Percentiles rank a stretch among this genome's conserved stretches.
Evolutionary conservation across 2,113 vertebrate genomes (phyloP).

Genomic region (Fulmarus glacialis): DNA sequence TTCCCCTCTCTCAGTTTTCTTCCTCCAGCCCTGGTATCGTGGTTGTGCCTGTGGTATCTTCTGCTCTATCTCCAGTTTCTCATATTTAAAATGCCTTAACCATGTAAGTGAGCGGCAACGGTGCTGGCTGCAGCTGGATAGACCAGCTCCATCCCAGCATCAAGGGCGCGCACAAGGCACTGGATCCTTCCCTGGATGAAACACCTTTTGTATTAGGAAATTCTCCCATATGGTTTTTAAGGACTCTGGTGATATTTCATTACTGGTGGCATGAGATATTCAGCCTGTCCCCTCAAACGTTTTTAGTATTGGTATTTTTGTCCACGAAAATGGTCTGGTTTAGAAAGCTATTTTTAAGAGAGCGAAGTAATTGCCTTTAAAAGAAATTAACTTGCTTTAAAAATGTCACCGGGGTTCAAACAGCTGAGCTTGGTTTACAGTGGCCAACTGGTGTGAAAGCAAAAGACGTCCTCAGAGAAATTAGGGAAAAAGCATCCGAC

Average conservation of each 20-base stretch:
- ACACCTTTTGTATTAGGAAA: background rate
- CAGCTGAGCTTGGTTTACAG: background rate
- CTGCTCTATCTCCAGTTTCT: background rate
- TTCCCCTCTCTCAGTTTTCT: background rate
- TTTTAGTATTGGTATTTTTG: conserved; percentile 9
- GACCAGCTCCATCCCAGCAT: background rate
- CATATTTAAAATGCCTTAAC: background rate
- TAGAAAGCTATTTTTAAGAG: conserved; percentile 9
- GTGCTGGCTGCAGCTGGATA: background rate
- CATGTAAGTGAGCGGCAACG: background rate
- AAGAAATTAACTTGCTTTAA: conserved; percentile 1
- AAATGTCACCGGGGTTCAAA: background rate
- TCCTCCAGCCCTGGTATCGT: background rate
- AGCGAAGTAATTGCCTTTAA: background rate
- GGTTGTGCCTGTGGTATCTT: background rate
- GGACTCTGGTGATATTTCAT: background rate
- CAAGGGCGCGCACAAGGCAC: accelerated
- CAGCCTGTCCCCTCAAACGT: background rate
- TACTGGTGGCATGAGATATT: background rate
- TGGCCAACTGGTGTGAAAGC: background rate
- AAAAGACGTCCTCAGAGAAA: background rate
- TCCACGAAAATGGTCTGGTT: background rate
- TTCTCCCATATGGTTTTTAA: background rate
- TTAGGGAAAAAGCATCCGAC: background rate
- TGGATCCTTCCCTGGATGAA: background rate